Evolutionary conservation across 2,797 vertebrate species (phyloP).

Genomic region (Molothrus ater): DNA sequence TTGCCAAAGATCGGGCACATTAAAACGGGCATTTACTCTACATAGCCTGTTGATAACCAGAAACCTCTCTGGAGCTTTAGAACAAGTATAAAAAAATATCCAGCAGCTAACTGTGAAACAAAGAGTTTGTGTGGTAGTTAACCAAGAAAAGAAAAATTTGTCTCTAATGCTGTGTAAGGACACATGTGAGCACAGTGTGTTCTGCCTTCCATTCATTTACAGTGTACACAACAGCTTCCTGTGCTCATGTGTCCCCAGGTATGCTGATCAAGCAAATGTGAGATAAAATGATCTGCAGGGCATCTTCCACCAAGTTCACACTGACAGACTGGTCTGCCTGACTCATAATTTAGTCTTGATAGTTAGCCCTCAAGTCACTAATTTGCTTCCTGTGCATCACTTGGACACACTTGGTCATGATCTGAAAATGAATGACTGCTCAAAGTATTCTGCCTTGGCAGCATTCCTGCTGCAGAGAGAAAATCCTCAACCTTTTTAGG

Average conservation of each 20-base stretch:
- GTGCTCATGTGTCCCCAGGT: background rate
- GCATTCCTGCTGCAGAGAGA: background rate
- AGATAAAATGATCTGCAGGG: background rate
- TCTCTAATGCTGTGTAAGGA: background rate
- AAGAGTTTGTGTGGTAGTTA: background rate
- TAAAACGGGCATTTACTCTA: background rate
- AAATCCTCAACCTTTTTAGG: background rate
- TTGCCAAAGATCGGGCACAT: background rate
- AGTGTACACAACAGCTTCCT: background rate
- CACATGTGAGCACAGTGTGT: background rate
- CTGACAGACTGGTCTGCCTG: background rate
- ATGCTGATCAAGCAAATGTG: background rate
- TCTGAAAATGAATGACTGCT: background rate
- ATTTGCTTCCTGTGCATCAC: background rate
- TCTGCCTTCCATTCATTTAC: background rate
- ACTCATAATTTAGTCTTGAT: background rate
- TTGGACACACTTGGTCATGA: background rate
- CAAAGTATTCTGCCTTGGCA: background rate
- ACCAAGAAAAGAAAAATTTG: background rate
- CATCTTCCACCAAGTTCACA: background rate
- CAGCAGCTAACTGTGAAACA: background rate
- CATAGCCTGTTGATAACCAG: background rate
- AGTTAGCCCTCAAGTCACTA: background rate
- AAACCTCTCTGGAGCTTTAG: background rate
- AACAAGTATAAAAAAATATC: background rate